Conservation (phyloP, 92 coral and sea anemone genomes). For the Desmophyllum pertusum region DNA sequence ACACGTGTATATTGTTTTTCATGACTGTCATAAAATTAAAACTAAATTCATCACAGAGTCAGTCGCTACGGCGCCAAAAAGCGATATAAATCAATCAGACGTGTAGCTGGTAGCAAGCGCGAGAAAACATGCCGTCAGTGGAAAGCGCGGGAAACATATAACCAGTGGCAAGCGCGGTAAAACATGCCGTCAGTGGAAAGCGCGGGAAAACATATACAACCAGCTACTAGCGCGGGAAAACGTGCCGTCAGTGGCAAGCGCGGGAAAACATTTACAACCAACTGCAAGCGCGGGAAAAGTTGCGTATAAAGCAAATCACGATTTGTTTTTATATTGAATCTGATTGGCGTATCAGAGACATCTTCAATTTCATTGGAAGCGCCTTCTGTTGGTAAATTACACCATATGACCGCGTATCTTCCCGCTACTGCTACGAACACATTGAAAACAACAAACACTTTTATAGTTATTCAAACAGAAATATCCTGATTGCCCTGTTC, state of each 20-base stretch:
- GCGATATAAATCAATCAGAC: neutral
- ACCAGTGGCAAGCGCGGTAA: neutral
- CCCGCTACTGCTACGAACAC: neutral
- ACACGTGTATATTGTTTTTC: too few species aligned
- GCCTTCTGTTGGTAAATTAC: neutral
- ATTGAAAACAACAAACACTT: neutral
- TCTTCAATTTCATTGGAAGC: neutral
- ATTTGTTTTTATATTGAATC: neutral
- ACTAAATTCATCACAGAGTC: neutral
- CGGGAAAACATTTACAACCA: neutral
- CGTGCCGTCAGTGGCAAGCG: neutral
- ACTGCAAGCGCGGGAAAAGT: neutral
- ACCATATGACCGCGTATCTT: neutral
- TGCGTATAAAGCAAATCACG: neutral
- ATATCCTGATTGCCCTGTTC: neutral
- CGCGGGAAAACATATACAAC: neutral
- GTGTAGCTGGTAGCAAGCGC: neutral
- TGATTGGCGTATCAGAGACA: neutral
- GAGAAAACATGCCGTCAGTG: neutral
- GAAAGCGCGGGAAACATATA: neutral
- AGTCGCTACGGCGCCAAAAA: neutral
- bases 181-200: neutral
- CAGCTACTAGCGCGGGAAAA: neutral
- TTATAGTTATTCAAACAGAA: neutral
- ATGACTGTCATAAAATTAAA: too few species aligned